Percentiles rank a stretch among this genome's conserved stretches.
phyloP scores from a whole-genome alignment of 2,113 vertebrate genomes.

The Coptodon rendalli region DNA sequence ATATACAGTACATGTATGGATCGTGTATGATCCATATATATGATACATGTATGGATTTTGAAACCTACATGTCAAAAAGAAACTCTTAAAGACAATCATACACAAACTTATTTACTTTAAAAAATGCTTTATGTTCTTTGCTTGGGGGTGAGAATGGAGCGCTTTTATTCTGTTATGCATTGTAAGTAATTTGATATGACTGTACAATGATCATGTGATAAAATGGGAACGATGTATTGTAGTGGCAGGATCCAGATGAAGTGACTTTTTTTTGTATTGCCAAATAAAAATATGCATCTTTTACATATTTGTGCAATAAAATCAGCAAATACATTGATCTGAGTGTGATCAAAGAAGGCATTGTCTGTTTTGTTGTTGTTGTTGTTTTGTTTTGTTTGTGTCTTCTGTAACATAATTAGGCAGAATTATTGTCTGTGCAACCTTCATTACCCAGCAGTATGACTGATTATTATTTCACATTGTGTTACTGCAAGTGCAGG shows the following conservation, averaged over 20 bases:
- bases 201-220: not conserved
- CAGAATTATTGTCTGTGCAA: not conserved
- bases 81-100: slow-evolving; percentile 45
- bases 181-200: not conserved
- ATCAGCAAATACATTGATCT: not conserved
- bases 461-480: not conserved
- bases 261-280: not conserved
- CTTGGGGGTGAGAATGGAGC: not conserved
- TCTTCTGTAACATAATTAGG: not conserved
- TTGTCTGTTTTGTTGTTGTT: accelerated
- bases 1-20: not conserved
- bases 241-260: not conserved
- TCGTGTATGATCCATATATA: not conserved
- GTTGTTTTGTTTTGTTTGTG: not conserved
- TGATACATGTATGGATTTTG: not conserved
- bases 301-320: slow-evolving; percentile 48
- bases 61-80: not conserved
- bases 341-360: not conserved
- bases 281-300: slow-evolving; percentile 2
- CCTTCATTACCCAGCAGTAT: not conserved
- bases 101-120: slow-evolving; percentile 6
- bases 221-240: not conserved
- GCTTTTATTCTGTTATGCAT: not conserved
- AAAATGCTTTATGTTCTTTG: slow-evolving; percentile 28
- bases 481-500: not conserved